phyloP scores from a whole-genome alignment of 2,888 invertebrate species.

The Drosophila meridiana region DNA sequence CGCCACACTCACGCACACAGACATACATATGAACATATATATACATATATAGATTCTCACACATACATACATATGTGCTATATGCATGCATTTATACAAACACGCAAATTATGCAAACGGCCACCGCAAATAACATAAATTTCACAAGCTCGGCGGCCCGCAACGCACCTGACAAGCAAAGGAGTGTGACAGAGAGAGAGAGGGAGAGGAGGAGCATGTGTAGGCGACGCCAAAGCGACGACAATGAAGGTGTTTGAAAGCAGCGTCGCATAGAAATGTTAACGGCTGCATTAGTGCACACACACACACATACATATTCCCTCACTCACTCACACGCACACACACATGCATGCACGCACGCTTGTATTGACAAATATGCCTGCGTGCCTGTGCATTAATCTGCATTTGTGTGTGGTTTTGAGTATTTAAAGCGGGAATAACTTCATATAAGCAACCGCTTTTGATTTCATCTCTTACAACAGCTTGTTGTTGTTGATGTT shows the following conservation, averaged over 20 bases:
- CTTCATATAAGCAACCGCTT: constrained; percentile 70
- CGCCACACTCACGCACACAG: constrained; percentile 11
- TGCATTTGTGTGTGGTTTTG: constrained; percentile 35
- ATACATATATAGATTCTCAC: constrained; percentile 8
- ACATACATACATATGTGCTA: constrained; percentile 14
- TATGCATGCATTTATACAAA: constrained; percentile 65
- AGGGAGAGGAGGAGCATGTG: constrained; percentile 9
- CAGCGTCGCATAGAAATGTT: constrained; percentile 71
- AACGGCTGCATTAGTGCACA: constrained; percentile 54
- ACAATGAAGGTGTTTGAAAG: constrained; percentile 67
- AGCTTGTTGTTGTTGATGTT: constrained; percentile 17
- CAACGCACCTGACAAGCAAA: constrained; percentile 69
- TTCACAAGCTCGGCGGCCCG: constrained; percentile 74
- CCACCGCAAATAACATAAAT: constrained; percentile 79
- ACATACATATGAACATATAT: constrained; percentile 9
- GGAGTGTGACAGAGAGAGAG: background rate
- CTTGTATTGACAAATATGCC: constrained; percentile 42
- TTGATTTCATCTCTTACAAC: constrained; percentile 70
- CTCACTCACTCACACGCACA: background rate
- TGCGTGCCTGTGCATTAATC: constrained; percentile 54
- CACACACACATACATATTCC: background rate
- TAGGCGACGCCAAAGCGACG: constrained; percentile 35
- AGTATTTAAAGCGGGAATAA: constrained; percentile 66
- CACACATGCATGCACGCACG: background rate
- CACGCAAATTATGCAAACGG: constrained; percentile 80